Base-by-base conservation (phyloP, 1,140 invertebrate genomes). In the Leptonema lineaticorne region DNA sequence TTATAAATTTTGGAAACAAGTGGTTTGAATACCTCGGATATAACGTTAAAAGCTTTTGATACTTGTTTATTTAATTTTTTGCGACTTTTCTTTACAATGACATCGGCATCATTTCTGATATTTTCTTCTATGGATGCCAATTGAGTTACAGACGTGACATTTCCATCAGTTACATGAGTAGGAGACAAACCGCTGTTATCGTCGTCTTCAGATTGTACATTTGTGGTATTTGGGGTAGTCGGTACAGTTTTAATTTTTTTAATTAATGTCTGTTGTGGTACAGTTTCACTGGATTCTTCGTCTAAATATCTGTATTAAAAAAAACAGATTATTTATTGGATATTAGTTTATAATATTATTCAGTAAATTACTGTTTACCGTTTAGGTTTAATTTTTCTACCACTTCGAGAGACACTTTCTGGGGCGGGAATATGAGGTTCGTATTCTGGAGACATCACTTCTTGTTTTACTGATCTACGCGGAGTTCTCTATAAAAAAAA, bases 331-430 rank as follows among this genome's bases (percentile, higher is more conserved):
- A 45, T 45, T 6, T 18, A 45, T 8, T 16, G 37, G 14, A 45
- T 7, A 53, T 11, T 14, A 2, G 28, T 24, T 8, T 46, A 46
- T 60, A 11, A 18, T 26, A 37, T n/a, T 18, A 68, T 27, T n/a
- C 3, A 1, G 27, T 26, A 33, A 28, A 26, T 11, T 24, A 14
- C 16, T 57, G 14, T 27, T 45, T 76, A 85, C 74, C 80, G 82
- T 75, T 91, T 91, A 0, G 87, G 88, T 75, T 89, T 89, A 66
- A 91, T 88, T 79, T 90, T 92, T 27, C 91, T 83, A 0, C 89
- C 89, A 75, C 89, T 91, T 24, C 89, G 85, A 75, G 88, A 90
- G 3, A 88, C 84, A 14, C 87, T 77, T 75, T 90, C 88, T 1
- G 27, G 22, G 6, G 45, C 45, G 1, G 67, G 62, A 41, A 62